Evolutionary conservation across 2,113 vertebrate genomes (phyloP).

Genomic region (Calyptomena viridis): DNA sequence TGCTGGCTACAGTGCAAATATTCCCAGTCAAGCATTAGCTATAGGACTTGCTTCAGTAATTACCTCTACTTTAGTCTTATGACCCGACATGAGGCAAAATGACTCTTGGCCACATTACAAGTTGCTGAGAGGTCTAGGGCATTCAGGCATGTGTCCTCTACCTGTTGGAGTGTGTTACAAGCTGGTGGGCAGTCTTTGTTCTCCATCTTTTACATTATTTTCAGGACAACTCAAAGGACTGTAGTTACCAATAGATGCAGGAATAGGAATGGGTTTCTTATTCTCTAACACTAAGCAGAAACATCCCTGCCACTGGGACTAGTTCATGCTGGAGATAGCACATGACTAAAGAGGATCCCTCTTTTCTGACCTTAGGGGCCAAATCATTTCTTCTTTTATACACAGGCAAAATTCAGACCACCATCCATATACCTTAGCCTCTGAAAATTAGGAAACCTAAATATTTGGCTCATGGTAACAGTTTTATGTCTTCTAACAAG

Average conservation of each 20-base stretch:
- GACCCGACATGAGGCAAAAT: slow-evolving; percentile 41
- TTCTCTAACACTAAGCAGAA: neutral
- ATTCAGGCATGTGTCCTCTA: slow-evolving; percentile 24
- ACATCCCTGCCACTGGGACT: neutral
- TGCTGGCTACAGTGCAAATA: neutral
- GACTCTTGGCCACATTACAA: slow-evolving; percentile 26
- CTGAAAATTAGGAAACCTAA: slow-evolving; percentile 1
- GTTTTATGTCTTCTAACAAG: slow-evolving; percentile 54
- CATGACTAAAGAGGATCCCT: neutral
- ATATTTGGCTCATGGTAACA: neutral
- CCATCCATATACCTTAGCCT: neutral
- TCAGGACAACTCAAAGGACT: neutral
- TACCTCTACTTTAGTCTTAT: slow-evolving; percentile 43
- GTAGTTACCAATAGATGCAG: neutral
- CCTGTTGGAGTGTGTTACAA: neutral
- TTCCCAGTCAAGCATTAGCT: slow-evolving; percentile 25
- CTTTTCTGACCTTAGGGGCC: neutral
- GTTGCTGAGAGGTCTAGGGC: slow-evolving; percentile 16
- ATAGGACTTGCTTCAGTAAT: slow-evolving; percentile 53
- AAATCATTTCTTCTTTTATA: neutral
- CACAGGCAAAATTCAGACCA: neutral
- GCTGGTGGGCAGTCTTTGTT: neutral
- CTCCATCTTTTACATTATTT: neutral
- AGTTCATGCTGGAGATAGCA: neutral
- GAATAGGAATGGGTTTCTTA: neutral